These are phyloP conservation scores for Eupithecia insigniata DNA, from an alignment of 2,888 invertebrate genomes.

Conservation along the genomic window DNA sequence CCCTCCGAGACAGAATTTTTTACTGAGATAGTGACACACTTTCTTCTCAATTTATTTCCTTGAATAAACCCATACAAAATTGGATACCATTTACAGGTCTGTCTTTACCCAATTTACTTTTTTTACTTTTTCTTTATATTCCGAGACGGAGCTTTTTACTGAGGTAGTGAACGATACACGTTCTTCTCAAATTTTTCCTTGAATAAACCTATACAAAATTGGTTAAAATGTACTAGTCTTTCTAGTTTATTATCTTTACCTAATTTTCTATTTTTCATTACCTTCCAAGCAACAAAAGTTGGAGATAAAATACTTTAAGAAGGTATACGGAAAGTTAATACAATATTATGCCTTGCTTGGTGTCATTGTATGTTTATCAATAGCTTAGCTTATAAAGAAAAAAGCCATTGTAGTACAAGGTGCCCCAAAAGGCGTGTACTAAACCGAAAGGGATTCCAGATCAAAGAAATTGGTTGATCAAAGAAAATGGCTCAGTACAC, in stretches of 20 bases:
- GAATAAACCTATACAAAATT: no score
- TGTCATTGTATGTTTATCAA: background rate
- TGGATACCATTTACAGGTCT: no score
- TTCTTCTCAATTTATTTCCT: no score
- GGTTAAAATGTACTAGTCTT: no score
- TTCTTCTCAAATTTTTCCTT: no score
- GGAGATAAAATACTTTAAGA: slow-evolving; percentile 79
- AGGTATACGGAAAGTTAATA: slow-evolving; percentile 60
- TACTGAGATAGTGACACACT: no score
- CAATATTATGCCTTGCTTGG: background rate
- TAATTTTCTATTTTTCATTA: slow-evolving; percentile 39
- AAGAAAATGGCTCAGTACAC: background rate
- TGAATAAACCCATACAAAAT: no score
- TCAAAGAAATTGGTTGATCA: background rate
- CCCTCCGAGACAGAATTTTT: no score
- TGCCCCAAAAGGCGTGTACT: background rate
- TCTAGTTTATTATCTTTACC: background rate
- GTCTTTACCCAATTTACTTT: no score
- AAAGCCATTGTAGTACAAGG: background rate
- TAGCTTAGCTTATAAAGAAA: background rate
- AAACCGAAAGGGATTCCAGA: background rate
- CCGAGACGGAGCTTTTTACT: no score
- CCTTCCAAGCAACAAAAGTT: slow-evolving; percentile 79
- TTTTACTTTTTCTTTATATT: no score
- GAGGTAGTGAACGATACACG: no score